A percentile compares a stretch with the other conserved stretches of the same genome.
These are phyloP conservation scores for Teleiodes luculella DNA, from an alignment of 2,888 invertebrate genomes.

Conservation along the genomic window DNA sequence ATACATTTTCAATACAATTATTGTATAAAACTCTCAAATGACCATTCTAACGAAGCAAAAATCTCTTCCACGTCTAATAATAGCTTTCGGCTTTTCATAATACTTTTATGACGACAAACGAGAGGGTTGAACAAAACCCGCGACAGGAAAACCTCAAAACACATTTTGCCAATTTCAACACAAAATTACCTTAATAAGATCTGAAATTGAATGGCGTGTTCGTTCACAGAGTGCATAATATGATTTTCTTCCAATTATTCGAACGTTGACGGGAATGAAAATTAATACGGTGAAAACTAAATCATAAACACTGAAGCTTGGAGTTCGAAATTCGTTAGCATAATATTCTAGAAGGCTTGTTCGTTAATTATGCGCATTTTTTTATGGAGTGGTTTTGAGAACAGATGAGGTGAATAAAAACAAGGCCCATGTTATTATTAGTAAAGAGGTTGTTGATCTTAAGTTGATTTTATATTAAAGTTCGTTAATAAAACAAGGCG, in stretches of 20 bases:
- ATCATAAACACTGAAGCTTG: neutral
- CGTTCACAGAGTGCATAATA: slow-evolving; percentile 23
- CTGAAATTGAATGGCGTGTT: neutral
- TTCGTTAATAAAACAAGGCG: no score
- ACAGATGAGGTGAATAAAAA: neutral
- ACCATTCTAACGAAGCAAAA: no score
- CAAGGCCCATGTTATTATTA: no score
- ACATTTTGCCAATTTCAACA: neutral
- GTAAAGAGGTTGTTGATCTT: no score
- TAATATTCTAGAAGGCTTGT: neutral
- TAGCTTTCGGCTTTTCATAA: no score
- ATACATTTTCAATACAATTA: no score
- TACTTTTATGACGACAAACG: neutral
- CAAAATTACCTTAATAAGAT: no score
- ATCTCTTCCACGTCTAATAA: no score
- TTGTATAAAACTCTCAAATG: no score
- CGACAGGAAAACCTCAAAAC: neutral
- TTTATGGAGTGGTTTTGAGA: neutral
- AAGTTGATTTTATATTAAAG: no score
- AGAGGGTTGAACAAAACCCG: neutral
- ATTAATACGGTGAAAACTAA: neutral
- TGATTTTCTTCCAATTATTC: slow-evolving; percentile 25
- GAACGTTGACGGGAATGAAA: slow-evolving; percentile 33
- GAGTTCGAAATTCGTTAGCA: neutral
- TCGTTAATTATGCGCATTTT: slow-evolving; percentile 7